Base-by-base conservation (phyloP, 1,140 invertebrate genomes). In the Cydia pomonella region DNA sequence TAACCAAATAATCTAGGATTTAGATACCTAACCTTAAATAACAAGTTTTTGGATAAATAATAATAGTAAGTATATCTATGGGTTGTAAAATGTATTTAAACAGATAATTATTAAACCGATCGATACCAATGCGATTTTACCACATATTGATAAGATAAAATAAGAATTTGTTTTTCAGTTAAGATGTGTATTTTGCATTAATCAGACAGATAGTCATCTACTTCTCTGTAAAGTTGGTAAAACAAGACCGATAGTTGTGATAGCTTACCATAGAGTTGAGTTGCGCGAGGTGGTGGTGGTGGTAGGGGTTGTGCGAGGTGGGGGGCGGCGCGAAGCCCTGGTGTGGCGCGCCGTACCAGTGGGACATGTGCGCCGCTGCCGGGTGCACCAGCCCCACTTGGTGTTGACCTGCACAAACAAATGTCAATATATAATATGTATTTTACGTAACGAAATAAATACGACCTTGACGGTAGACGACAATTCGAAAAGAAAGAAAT, bases 361-460 rank as follows among this genome's bases (percentile, higher is more conserved):
- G 91, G n/a, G 91, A 93, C 91, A 93, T 93, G 75, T 92, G 90
- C 44, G 91, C 91, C 25, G 91, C 90, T 76, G 91, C 91, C 10
- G 91, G 90, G 77, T 93, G 91, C 41, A 92, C 90, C 53, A 93
- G 73, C 4, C 90, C 91, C 66, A 92, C 91, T 86, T 93, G 91
- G 77, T 93, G 91, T 76, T 93, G 91, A 83, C 90, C 90, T 93
- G 85, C 27, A 25, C 44, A 71, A 76, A 63, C 77, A 77, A 63
- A 76, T 18, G 23, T 72, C 13, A 72, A 23, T 21, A 74, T 53
- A 72, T 27, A 44, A 74, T 41, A 74, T 23, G 66, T 72, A 44
- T 18, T 18, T 4, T 62, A 76, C 10, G 0, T 33, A 7, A 33
- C 0, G 0, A 7, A 38, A 38, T 25, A 76, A 74, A 13, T 41